Evolutionary conservation across 2,888 invertebrate genomes (phyloP).

Genomic region (Subacronicta megacephala): DNA sequence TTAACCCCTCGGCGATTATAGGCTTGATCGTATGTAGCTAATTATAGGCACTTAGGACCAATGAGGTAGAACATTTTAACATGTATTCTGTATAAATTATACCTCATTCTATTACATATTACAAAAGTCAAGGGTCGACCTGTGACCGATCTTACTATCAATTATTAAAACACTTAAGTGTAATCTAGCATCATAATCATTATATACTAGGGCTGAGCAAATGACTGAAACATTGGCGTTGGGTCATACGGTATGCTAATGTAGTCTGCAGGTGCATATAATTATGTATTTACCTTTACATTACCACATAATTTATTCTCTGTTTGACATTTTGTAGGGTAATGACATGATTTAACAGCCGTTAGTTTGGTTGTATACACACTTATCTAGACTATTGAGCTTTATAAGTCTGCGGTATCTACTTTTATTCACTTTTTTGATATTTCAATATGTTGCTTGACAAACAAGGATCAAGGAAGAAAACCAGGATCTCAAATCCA

Average conservation of each 20-base stretch:
- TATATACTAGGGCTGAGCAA: not conserved
- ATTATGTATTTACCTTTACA: slow-evolving; percentile 31
- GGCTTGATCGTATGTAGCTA: too few relatives aligned
- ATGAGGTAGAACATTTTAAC: too few relatives aligned
- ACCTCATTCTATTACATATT: too few relatives aligned
- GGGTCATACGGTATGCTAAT: slow-evolving; percentile 39
- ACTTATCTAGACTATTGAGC: too few relatives aligned
- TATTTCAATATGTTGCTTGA: too few relatives aligned
- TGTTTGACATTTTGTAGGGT: slow-evolving; percentile 31
- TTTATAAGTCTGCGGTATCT: too few relatives aligned
- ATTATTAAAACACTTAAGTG: slow-evolving; percentile 2
- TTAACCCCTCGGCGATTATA: too few relatives aligned
- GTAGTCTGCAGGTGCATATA: slow-evolving; percentile 42
- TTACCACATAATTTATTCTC: slow-evolving; percentile 33
- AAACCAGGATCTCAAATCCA: too few relatives aligned
- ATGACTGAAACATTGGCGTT: slow-evolving; percentile 25
- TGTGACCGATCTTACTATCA: slow-evolving; percentile 6
- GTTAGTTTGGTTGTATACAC: not conserved
- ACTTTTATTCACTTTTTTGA: too few relatives aligned
- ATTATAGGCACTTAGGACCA: too few relatives aligned
- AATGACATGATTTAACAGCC: slow-evolving; percentile 2
- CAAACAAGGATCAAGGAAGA: too few relatives aligned
- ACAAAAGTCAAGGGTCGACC: not conserved
- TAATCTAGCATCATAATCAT: slow-evolving; percentile 12
- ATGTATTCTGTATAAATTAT: too few relatives aligned